Base-by-base conservation (phyloP, 2,888 invertebrate genomes). In the Patella pellucida region DNA sequence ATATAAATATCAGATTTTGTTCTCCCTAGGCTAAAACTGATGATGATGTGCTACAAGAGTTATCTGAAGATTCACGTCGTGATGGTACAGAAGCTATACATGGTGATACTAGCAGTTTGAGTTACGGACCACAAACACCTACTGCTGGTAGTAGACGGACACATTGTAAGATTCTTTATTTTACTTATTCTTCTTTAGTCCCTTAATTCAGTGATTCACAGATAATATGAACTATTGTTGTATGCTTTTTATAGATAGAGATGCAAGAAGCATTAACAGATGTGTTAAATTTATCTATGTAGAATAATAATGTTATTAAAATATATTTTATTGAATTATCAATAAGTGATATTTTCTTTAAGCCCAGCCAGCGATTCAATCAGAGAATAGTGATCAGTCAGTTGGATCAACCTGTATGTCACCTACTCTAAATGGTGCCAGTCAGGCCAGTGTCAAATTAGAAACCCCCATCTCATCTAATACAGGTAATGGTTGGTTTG, bases 1-100 rank as follows among this genome's bases (percentile, higher is more conserved):
- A 41, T 41, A 7, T 41, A 7, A 41, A 41, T 41, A 7, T 41
- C 9, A 41, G 14, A 23, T 2, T 69, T 16, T 71, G 16, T 68
- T 27, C 68, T 31, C 68, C 71, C 7, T 81, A 88, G 88, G 87
- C 88, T 1, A 88, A 85, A 76, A 88, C 89, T 72, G 82, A 88
- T 77, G 87, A 86, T 69, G 85, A 87, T 75, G 84, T 88, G 73
- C 79, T 88, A 54, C 82, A 82, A 23, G 80, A 88, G 70, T 78
- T 89, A 69, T 79, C 85, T 3, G 84, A 84, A 68, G 88, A 89
- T 76, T 86, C 87, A 0, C 75, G 86, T 12, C 78, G 80, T 23
- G 87, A 87, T 72, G 85, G 83, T 7, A 82, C 83, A 3, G 83
- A 81, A 74, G 87, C 87, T 9, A 80, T 87, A 27, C 41, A 74